phyloP scores from a whole-genome alignment of 2,888 invertebrate genomes.

The Glaucopsyche alexis region DNA sequence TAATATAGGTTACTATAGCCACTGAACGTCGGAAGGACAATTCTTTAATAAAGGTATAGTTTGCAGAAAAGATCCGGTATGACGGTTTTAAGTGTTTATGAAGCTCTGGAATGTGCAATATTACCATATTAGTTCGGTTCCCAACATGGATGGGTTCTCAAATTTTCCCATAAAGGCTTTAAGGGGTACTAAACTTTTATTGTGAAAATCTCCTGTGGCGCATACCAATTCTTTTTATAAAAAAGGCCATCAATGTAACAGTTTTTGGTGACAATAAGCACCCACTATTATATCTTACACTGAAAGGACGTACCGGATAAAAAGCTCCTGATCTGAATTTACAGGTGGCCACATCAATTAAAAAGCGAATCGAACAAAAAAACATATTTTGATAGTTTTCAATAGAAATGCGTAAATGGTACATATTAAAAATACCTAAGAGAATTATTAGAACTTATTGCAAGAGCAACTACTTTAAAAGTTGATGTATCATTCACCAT shows the following conservation, averaged over 20 bases:
- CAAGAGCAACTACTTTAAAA: too few species aligned
- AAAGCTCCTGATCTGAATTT: too few species aligned
- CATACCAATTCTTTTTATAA: neutral
- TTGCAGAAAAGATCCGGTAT: neutral
- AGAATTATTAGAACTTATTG: too few species aligned
- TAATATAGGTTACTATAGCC: neutral
- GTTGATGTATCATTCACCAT: too few species aligned
- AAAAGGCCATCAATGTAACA: neutral
- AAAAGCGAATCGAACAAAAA: too few species aligned
- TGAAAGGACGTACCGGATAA: neutral
- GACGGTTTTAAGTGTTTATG: conserved; percentile 7
- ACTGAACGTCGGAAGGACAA: neutral
- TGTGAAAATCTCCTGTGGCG: conserved; percentile 7
- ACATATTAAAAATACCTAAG: too few species aligned
- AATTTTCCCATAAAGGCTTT: conserved; percentile 12
- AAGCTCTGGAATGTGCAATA: conserved; percentile 4
- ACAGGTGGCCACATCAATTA: too few species aligned
- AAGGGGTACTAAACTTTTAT: neutral
- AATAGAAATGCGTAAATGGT: too few species aligned
- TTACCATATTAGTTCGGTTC: conserved; percentile 8
- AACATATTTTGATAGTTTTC: too few species aligned
- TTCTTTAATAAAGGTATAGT: neutral
- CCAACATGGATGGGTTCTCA: neutral
- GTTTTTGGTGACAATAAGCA: neutral
- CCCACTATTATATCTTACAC: neutral